phyloP scores from a whole-genome alignment of 2,113 vertebrate genomes.

The Labeo rohita region DNA sequence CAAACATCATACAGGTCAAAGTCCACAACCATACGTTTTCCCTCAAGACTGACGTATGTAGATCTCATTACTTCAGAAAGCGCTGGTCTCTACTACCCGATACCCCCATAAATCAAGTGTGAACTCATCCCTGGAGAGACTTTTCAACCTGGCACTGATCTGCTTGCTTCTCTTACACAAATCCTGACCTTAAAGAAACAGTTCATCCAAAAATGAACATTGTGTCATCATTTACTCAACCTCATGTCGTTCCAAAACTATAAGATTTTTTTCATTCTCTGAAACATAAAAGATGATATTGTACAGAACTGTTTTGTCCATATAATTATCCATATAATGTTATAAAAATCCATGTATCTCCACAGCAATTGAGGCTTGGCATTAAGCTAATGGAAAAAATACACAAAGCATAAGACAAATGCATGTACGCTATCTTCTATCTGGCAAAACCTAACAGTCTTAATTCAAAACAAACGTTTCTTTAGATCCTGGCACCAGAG shows the following conservation, averaged over 20 bases:
- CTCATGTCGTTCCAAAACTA: background rate
- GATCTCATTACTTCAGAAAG: conserved; percentile 30
- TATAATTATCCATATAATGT: background rate
- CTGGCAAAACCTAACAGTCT: background rate
- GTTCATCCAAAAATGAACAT: background rate
- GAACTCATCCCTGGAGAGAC: conserved; percentile 7
- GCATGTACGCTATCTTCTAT: background rate
- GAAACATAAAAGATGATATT: background rate
- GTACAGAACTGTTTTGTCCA: background rate
- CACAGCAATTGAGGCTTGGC: background rate
- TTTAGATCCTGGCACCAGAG: background rate
- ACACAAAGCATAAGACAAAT: background rate
- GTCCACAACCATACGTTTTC: conserved; percentile 11
- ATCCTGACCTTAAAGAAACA: background rate
- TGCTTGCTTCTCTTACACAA: background rate
- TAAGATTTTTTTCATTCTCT: background rate
- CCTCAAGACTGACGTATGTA: conserved; percentile 14
- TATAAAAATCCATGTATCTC: background rate
- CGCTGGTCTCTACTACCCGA: background rate
- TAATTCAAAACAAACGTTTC: conserved; percentile 1
- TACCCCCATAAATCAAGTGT: conserved; percentile 9
- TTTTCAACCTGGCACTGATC: conserved; percentile 2
- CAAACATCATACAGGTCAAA: conserved; percentile 10
- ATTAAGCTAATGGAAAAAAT: background rate
- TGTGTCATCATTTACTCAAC: conserved; percentile 1